Evolutionary conservation across 1,140 invertebrate genomes (phyloP).

Genomic region (Streblospio benedicti): DNA sequence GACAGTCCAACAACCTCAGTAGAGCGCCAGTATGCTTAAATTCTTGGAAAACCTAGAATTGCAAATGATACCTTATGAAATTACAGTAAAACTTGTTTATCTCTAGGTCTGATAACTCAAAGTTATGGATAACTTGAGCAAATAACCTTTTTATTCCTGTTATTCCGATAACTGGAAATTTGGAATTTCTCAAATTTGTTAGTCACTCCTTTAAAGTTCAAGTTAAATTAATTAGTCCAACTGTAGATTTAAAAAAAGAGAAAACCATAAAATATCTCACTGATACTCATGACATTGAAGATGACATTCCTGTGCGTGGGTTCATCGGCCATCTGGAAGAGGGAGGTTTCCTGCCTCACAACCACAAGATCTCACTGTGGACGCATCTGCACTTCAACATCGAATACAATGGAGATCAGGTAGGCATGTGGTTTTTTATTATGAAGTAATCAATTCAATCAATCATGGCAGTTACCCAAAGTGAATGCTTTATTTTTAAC

Average conservation of each 20-base stretch:
- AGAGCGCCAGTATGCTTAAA: background rate
- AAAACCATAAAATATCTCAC: no score
- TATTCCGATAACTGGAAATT: no score
- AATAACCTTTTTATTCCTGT: no score
- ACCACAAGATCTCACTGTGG: conserved; percentile 50
- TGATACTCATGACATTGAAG: conserved; percentile 25
- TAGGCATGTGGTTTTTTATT: conserved; percentile 22
- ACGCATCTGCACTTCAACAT: conserved; percentile 51
- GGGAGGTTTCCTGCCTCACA: conserved; percentile 50
- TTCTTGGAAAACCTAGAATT: background rate
- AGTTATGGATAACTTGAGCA: no score
- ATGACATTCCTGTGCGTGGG: conserved; percentile 51
- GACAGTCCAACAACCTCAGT: background rate
- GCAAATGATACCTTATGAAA: no score
- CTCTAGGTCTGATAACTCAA: no score
- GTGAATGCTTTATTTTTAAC: no score
- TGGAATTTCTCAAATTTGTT: no score
- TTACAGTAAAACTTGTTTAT: no score
- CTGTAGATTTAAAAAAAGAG: no score
- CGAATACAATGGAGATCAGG: conserved; percentile 49
- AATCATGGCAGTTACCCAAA: background rate
- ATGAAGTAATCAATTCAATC: background rate
- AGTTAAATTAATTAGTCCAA: no score
- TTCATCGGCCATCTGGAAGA: conserved; percentile 53
- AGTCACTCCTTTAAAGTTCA: no score